These are phyloP conservation scores for Drosophila subsilvestris DNA, from an alignment of 2,888 invertebrate species.

Conservation along the genomic window DNA sequence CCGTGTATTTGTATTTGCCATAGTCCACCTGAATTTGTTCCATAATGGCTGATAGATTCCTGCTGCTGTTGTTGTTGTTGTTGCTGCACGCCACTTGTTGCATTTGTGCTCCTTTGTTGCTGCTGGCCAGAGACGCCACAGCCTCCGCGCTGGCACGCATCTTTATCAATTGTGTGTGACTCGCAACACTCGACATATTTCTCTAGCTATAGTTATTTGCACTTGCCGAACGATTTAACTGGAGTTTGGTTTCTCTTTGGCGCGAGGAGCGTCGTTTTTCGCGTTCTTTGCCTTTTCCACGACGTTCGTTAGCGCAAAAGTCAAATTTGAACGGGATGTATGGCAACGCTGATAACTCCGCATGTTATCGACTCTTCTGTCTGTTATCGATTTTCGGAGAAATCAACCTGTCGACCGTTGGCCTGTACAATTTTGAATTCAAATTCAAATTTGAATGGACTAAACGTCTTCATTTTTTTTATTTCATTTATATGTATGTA, in stretches of 20 bases:
- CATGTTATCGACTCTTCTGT: slow-evolving; percentile 6
- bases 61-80: slow-evolving; percentile 19
- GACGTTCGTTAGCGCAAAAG: slow-evolving; percentile 69
- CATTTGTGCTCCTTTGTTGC: slow-evolving; percentile 50
- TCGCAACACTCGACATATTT: slow-evolving; percentile 33
- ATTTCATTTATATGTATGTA: too few species aligned
- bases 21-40: slow-evolving; percentile 77
- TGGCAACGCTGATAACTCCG: slow-evolving; percentile 51
- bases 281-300: slow-evolving; percentile 37
- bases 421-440: background rate
- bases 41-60: slow-evolving; percentile 69
- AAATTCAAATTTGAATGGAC: background rate
- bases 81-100: slow-evolving; percentile 32
- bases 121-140: slow-evolving; percentile 51
- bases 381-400: background rate
- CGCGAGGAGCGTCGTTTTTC: slow-evolving; percentile 45
- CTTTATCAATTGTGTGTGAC: slow-evolving; percentile 45
- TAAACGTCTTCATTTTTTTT: too few species aligned
- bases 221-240: background rate
- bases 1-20: slow-evolving; percentile 81
- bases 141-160: slow-evolving; percentile 57
- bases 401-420: background rate
- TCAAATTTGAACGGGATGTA: slow-evolving; percentile 54
- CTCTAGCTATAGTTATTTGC: background rate
- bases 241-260: background rate